Evolutionary conservation across 2,113 vertebrate genomes (phyloP).

Genomic region (Mesembrinibis cayennensis): DNA sequence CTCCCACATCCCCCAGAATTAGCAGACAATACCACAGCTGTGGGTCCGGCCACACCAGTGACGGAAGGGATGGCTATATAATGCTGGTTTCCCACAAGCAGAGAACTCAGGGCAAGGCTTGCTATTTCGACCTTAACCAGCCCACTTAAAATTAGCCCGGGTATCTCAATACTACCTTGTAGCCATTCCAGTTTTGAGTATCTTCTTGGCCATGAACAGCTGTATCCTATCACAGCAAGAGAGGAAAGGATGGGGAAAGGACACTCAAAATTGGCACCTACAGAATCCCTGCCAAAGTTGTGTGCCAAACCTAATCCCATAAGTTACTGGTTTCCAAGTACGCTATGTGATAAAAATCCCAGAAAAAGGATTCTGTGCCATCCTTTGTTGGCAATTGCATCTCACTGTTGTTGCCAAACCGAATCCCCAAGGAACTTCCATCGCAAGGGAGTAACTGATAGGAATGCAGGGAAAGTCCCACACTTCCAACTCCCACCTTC

Average conservation of each 20-base stretch:
- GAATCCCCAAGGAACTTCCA: neutral
- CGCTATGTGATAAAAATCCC: neutral
- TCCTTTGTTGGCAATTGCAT: too few relatives aligned
- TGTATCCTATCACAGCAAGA: neutral
- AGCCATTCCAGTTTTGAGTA: neutral
- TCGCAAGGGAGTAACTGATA: fast-evolving
- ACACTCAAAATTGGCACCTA: neutral
- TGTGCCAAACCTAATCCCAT: fast-evolving
- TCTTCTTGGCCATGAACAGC: neutral
- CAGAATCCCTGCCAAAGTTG: neutral
- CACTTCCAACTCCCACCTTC: neutral
- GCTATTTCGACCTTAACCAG: neutral
- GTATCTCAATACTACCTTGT: neutral
- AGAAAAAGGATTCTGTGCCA: neutral
- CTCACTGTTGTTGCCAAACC: fast-evolving
- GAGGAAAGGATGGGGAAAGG: neutral
- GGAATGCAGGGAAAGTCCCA: too few relatives aligned
- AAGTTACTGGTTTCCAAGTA: neutral
- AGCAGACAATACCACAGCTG: neutral
- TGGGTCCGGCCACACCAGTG: neutral
- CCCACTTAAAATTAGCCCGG: neutral
- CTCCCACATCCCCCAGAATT: neutral
- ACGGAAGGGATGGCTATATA: neutral
- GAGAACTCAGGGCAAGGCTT: neutral
- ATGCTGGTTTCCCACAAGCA: neutral